Evolutionary conservation across 2,113 vertebrate genomes (phyloP), one percentile per base, ranked within the genome.

Genomic region (Ursus arctos): DNA sequence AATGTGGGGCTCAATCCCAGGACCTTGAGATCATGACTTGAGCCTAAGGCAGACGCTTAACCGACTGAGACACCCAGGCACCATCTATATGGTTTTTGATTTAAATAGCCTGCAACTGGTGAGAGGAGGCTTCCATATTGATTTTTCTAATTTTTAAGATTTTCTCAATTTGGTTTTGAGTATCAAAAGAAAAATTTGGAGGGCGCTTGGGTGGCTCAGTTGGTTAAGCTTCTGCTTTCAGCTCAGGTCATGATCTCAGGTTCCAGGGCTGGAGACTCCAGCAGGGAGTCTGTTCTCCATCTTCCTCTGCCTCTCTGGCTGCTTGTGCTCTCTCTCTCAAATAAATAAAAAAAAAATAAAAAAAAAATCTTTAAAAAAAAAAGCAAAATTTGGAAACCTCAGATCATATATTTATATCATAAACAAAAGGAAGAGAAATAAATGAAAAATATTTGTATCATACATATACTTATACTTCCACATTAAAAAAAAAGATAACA

Each of bases 121-220:
- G 14, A 74, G 13, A 80, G 53, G 3, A 96, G 76, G 2, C 2
- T 67, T 97, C 40, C 2, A 53, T 77, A 72, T 28, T 69, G 6
- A 72, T 31, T 93, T 79, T 72, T 90, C 14, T 13, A 13, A 55
- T 40, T 61, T 67, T 80, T 13, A 71, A 53, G 49, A 51, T 51
- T 80, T 67, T 19, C 16, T 63, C 18, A 77, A 83, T 16, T 51
- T 88, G 16, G 7, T 19, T 91, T 82, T 77, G 7, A 85, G 1
- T 76, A 40, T 87, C 15, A 88, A 86, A 24, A 55, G 28, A 9
- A 96, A 47, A 85, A 40, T 92, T 92, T 74, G 67, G 43, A 92
- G 28, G 28, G 28, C 7, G 28, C 63, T 28, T 65, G 28, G 63
- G 63, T 65, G 13, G 28, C 28, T 65, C 28, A 65, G 63, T 33